A percentile compares a stretch with the other conserved stretches of the same genome.
phyloP scores from a whole-genome alignment of 2,113 vertebrate genomes.

The Ahaetulla prasina region DNA sequence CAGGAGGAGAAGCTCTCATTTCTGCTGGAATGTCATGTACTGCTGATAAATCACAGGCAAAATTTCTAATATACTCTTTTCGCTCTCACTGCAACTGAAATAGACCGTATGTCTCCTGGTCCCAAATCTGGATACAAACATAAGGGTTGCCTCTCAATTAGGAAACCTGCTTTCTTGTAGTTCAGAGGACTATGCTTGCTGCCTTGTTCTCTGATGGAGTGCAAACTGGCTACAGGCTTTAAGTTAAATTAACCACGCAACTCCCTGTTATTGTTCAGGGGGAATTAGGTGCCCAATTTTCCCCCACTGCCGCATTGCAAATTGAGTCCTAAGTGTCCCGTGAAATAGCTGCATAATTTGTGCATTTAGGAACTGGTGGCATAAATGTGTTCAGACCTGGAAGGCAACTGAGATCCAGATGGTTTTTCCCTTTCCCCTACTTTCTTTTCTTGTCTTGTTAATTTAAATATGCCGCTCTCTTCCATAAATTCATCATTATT shows the following conservation, averaged over 20 bases:
- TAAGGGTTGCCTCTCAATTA: not conserved
- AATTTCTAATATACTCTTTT: not conserved
- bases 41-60: not conserved
- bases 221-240: slow-evolving; percentile 44
- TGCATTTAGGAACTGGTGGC: slow-evolving; percentile 28
- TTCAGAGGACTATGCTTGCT: slow-evolving; percentile 4
- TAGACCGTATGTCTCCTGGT: not conserved
- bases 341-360: slow-evolving; percentile 61
- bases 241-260: slow-evolving; percentile 43
- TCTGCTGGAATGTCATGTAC: not conserved
- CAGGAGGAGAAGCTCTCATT: not conserved
- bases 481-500: not conserved
- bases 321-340: slow-evolving; percentile 70
- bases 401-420: not conserved
- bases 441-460: accelerated
- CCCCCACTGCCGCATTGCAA: slow-evolving; percentile 59
- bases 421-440: slow-evolving; percentile 23
- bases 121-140: not conserved
- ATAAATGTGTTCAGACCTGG: not conserved
- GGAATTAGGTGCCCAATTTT: slow-evolving; percentile 66
- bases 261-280: slow-evolving; percentile 53
- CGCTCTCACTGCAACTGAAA: not conserved
- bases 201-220: slow-evolving; percentile 44
- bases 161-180: not conserved
- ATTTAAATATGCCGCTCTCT: not conserved